phyloP scores from a whole-genome alignment of 2,797 vertebrate species.

The Florisuga fusca region DNA sequence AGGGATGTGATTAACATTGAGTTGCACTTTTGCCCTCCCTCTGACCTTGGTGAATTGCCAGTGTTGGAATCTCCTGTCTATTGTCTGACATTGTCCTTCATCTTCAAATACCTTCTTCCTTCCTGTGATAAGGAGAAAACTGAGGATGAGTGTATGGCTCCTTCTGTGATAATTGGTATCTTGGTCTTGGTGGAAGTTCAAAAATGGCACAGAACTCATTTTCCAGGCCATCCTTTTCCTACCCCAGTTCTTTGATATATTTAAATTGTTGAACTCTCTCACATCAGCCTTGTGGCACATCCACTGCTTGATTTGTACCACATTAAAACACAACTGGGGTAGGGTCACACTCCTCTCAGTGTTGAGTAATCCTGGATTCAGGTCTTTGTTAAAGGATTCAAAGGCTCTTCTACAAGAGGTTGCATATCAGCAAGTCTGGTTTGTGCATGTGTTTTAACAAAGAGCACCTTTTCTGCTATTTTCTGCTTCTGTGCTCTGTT shows the following conservation, averaged over 20 bases:
- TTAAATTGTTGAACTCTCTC: background rate
- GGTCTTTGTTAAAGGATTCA: background rate
- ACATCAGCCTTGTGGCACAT: background rate
- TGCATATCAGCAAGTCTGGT: background rate
- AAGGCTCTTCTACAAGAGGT: background rate
- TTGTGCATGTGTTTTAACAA: rapidly evolving
- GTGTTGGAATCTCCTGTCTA: background rate
- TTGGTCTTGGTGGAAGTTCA: background rate
- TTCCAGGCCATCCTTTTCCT: background rate
- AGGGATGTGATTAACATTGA: conserved; percentile 27
- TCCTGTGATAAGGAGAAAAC: conserved; percentile 33
- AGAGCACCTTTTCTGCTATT: background rate
- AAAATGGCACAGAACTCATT: background rate
- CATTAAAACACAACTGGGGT: background rate
- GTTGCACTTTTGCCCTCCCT: background rate
- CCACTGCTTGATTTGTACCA: background rate
- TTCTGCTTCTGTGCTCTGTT: background rate
- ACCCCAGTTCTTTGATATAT: background rate
- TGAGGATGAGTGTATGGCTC: background rate
- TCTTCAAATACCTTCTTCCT: conserved; percentile 48
- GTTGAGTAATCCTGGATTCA: background rate
- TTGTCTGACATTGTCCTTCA: conserved; percentile 34
- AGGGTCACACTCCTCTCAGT: background rate
- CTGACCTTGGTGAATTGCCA: conserved; percentile 58
- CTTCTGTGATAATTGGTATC: background rate